Conservation (phyloP, 2,888 invertebrate species). For the Adineta ricciae region DNA sequence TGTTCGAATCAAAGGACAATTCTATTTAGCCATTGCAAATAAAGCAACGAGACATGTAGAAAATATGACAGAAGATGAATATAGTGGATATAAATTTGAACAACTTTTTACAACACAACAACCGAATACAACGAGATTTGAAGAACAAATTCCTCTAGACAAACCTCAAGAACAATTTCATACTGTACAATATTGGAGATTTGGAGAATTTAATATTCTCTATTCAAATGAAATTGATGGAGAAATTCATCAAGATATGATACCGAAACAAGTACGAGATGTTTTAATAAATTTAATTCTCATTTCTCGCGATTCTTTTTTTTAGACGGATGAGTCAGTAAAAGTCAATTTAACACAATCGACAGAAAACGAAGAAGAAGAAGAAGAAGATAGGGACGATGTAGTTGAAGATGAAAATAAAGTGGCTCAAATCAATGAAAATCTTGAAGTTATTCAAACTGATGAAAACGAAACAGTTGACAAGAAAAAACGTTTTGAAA, state of each 20-base stretch:
- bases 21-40: not conserved
- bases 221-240: constrained; percentile 20
- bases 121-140: not conserved
- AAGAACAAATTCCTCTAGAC: not conserved
- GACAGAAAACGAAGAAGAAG: not conserved
- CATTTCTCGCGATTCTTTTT: not conserved
- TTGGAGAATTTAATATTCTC: not conserved
- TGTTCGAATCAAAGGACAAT: not conserved
- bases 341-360: not conserved
- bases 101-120: not conserved
- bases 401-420: not conserved
- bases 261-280: not conserved
- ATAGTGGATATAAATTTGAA: constrained; percentile 21
- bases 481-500: not conserved
- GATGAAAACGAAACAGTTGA: not conserved
- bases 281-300: not conserved
- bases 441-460: not conserved
- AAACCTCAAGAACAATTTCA: constrained; percentile 11
- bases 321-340: not conserved
- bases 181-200: constrained; percentile 9
- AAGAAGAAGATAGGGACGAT: not conserved
- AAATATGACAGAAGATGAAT: not conserved
- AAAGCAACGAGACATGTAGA: not conserved
- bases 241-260: not conserved
- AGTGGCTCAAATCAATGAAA: not conserved